Evolutionary conservation across 1,140 invertebrate genomes (phyloP).

Genomic region (Linepithema humile): DNA sequence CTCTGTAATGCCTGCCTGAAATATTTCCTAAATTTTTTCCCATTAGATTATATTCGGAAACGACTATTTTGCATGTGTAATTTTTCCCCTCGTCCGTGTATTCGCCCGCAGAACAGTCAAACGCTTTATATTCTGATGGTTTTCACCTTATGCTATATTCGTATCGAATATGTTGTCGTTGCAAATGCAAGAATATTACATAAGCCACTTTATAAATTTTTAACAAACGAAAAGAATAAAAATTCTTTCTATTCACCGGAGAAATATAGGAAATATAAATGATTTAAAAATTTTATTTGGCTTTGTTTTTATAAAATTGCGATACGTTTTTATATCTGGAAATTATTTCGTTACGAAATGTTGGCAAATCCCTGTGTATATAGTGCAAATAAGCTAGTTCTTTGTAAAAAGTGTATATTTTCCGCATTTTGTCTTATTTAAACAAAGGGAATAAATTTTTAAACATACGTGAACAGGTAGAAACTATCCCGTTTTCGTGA

Average conservation of each 20-base stretch:
- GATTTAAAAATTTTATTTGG: neutral
- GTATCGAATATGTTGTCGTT: neutral
- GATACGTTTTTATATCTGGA: neutral
- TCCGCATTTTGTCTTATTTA: too few relatives aligned
- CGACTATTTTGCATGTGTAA: slow-evolving; percentile 6
- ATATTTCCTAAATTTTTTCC: slow-evolving; percentile 41
- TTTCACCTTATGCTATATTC: neutral
- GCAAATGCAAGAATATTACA: neutral
- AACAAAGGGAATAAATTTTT: too few relatives aligned
- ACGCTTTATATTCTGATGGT: neutral
- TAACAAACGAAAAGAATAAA: neutral
- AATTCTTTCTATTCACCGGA: neutral
- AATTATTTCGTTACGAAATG: too few relatives aligned
- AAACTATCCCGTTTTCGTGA: neutral
- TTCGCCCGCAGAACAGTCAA: slow-evolving; percentile 18
- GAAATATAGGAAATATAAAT: neutral
- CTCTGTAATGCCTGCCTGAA: slow-evolving; percentile 41
- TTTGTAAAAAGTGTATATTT: too few relatives aligned
- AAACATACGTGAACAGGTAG: too few relatives aligned
- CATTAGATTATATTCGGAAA: slow-evolving; percentile 53
- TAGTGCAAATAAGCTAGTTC: too few relatives aligned
- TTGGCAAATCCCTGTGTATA: too few relatives aligned
- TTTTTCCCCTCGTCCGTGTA: neutral
- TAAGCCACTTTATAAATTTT: slow-evolving; percentile 14
- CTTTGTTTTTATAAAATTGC: neutral